Percentiles rank a stretch among this genome's conserved stretches.
Evolutionary conservation across 2,888 invertebrate species (phyloP).

Genomic region (Diadromus collaris): DNA sequence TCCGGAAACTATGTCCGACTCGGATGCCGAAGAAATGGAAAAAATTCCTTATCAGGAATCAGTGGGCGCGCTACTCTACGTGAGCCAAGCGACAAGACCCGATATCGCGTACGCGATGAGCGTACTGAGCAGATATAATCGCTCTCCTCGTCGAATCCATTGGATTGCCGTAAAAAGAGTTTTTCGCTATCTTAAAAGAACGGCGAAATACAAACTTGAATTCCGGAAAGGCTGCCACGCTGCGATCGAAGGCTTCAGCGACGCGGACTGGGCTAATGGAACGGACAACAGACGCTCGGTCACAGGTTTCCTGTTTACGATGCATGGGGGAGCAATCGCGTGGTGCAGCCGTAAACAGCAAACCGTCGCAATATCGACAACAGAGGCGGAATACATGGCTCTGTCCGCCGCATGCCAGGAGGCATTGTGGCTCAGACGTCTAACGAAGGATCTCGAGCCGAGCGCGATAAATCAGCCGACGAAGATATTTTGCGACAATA

Average conservation of each 20-base stretch:
- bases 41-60: conserved; percentile 44
- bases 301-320: conserved; percentile 66
- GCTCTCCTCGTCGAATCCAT: conserved; percentile 26
- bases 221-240: neutral
- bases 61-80: conserved; percentile 49
- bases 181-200: neutral
- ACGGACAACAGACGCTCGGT: conserved; percentile 64
- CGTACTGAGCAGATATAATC: conserved; percentile 37
- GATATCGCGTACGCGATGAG: conserved; percentile 49
- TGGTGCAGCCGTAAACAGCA: conserved; percentile 66
- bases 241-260: neutral
- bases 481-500: conserved; percentile 55
- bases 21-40: conserved; percentile 24
- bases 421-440: conserved; percentile 60
- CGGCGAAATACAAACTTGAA: neutral
- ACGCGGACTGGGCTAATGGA: conserved; percentile 39
- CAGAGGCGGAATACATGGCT: conserved; percentile 54
- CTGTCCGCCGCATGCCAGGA: conserved; percentile 66
- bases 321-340: conserved; percentile 64
- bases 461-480: conserved; percentile 24
- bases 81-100: conserved; percentile 41
- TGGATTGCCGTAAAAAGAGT: conserved; percentile 28
- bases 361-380: conserved; percentile 67
- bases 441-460: conserved; percentile 39
- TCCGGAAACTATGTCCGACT: neutral